Percentiles rank a stretch among this genome's conserved stretches.
Conservation (phyloP, 2,113 vertebrate species). For the Montifringilla adamsi region DNA sequence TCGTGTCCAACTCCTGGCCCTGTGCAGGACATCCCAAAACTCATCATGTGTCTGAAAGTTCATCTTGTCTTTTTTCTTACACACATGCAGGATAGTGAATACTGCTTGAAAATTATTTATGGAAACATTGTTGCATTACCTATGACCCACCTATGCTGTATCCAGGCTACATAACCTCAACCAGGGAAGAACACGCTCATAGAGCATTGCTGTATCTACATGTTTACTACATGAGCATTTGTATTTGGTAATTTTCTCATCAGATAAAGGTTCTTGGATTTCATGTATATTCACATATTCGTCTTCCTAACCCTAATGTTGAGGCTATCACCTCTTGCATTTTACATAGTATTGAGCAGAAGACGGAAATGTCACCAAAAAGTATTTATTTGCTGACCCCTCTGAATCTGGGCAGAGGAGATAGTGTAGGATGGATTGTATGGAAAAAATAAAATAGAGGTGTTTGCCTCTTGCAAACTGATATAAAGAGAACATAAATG, state of each 20-base stretch:
- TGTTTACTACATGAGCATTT: neutral
- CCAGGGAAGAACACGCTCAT: neutral
- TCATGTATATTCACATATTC: neutral
- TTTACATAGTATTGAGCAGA: slow-evolving; percentile 4
- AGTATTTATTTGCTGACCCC: slow-evolving; percentile 6
- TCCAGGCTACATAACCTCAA: neutral
- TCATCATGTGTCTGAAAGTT: neutral
- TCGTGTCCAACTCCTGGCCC: neutral
- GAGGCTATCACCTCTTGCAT: neutral
- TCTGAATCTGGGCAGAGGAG: slow-evolving; percentile 4
- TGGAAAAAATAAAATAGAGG: neutral
- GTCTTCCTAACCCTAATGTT: neutral
- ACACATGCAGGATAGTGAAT: neutral
- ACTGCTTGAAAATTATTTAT: neutral
- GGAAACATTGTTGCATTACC: neutral
- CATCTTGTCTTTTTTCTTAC: neutral
- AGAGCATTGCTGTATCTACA: neutral
- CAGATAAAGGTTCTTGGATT: neutral
- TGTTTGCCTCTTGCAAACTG: neutral
- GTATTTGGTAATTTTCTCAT: neutral
- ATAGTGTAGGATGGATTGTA: slow-evolving; percentile 42
- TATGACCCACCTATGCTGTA: neutral
- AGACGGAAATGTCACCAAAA: slow-evolving; percentile 16
- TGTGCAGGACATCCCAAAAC: neutral
- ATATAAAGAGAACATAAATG: neutral